These are phyloP conservation scores for Chiridota heheva DNA, from an alignment of 35 echinoderm and acorn worm species.

Conservation along the genomic window DNA sequence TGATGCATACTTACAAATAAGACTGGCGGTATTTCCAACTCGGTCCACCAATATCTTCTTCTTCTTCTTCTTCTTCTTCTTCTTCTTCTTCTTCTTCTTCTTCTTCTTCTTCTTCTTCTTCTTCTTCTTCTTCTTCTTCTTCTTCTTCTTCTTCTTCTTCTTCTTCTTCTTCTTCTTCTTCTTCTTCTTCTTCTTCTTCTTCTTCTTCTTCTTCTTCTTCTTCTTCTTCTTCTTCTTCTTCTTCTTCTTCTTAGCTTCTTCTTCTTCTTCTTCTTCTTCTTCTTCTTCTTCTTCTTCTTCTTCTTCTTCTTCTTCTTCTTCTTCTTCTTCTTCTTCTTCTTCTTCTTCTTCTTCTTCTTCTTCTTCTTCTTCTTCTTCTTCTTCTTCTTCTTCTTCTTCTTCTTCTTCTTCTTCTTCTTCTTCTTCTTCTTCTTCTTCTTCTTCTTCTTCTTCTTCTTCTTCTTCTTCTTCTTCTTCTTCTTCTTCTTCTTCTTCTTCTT, in stretches of 20 bases:
- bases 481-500: not conserved
- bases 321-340: slow-evolving; percentile 28
- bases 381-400: not conserved
- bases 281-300: slow-evolving; percentile 30
- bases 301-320: slow-evolving; percentile 34
- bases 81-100: slow-evolving; percentile 34
- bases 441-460: not conserved
- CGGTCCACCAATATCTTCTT: slow-evolving; percentile 27
- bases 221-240: slow-evolving; percentile 34
- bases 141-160: slow-evolving; percentile 34
- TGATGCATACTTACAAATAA: no score
- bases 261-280: slow-evolving; percentile 23
- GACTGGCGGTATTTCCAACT: no score
- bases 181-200: slow-evolving; percentile 34
- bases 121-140: slow-evolving; percentile 34
- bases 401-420: not conserved
- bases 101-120: slow-evolving; percentile 34
- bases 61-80: slow-evolving; percentile 34
- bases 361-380: not conserved
- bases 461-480: not conserved
- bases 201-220: slow-evolving; percentile 34
- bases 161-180: slow-evolving; percentile 34
- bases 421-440: not conserved
- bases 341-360: no score
- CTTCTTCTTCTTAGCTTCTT: no score